phyloP scores from a whole-genome alignment of 2,888 invertebrate species.

The Micropterix aruncella region DNA sequence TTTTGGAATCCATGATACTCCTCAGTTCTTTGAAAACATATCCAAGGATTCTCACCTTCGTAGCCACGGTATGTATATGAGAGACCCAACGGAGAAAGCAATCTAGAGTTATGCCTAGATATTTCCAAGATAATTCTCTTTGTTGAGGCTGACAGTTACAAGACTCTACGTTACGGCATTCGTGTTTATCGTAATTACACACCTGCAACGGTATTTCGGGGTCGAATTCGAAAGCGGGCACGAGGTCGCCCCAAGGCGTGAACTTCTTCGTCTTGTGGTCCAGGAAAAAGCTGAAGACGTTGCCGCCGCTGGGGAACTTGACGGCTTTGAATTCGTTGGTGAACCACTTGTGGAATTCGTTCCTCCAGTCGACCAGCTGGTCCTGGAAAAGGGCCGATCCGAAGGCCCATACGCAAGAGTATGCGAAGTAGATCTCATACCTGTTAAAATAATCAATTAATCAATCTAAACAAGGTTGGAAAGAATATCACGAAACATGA shows the following conservation, averaged over 20 bases:
- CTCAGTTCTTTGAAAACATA: too few species aligned
- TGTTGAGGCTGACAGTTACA: too few species aligned
- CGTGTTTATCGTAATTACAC: too few species aligned
- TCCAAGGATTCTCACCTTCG: too few species aligned
- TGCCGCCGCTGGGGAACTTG: constrained; percentile 72
- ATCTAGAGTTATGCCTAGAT: too few species aligned
- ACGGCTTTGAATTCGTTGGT: constrained; percentile 81
- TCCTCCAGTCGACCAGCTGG: constrained; percentile 80
- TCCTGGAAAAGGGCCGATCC: constrained; percentile 87
- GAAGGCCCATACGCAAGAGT: constrained; percentile 85
- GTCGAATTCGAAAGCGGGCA: constrained; percentile 69
- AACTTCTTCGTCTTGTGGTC: constrained; percentile 78
- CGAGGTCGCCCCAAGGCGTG: constrained; percentile 73
- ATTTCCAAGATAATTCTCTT: too few species aligned
- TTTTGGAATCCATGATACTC: too few species aligned
- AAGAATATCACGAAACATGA: too few species aligned
- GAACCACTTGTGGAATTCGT: constrained; percentile 95
- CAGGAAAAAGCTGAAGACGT: constrained; percentile 81
- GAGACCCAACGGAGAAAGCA: too few species aligned
- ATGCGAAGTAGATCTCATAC: constrained; percentile 88
- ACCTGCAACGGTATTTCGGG: constrained; percentile 80
- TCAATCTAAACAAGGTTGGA: too few species aligned
- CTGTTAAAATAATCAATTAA: constrained; percentile 18
- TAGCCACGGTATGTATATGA: too few species aligned
- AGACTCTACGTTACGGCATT: too few species aligned